Evolutionary conservation across 2,113 vertebrate genomes (phyloP), one percentile per base, ranked within the genome.

Genomic region (Mobula hypostoma): DNA sequence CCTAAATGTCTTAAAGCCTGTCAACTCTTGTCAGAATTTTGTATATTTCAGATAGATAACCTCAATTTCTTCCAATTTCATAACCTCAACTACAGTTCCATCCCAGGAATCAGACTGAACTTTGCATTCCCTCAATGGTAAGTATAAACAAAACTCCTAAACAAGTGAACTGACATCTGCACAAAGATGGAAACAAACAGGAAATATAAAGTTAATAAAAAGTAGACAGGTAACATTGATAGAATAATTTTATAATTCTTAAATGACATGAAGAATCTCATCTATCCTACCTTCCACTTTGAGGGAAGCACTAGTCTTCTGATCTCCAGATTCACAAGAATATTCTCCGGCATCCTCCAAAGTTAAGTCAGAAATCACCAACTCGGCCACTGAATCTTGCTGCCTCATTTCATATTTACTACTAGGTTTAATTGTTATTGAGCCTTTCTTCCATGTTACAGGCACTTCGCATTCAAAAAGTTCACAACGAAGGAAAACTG

Each of bases 251-350:
- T 91, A 32, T 72, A 72, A 40, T 92, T 40, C 66, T 92, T 36
- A 32, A 27, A 40, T 66, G 61, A 70, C 63, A 70, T 36, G 29
- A 91, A 91, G 29, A 91, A 32, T 36, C 17, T 70, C 1, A 91
- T 19, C 36, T 82, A 19, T 92, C 32, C 1, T 96, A 98, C 98
- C 97, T 98, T 97, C 97, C 94, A 98, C 97, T 36, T 95, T 97
- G 95, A 98, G 83, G 0, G 95, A 96, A 0, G 97, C 96, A 0
- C 96, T 96, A 95, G 96, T 97, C 72, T 97, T 96, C 93, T 96
- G 97, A 83, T 98, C 97, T 95, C 96, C 97, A 0, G 97, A 97
- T 94, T 97, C 96, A 0, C 97, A 98, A 0, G 96, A 96, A 94
- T 98, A 98, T 0, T 96, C 95, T 0, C 97, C 98, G 1, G 96